phyloP scores from a whole-genome alignment of 1,140 invertebrate species.

The Hycleus phaleratus region DNA sequence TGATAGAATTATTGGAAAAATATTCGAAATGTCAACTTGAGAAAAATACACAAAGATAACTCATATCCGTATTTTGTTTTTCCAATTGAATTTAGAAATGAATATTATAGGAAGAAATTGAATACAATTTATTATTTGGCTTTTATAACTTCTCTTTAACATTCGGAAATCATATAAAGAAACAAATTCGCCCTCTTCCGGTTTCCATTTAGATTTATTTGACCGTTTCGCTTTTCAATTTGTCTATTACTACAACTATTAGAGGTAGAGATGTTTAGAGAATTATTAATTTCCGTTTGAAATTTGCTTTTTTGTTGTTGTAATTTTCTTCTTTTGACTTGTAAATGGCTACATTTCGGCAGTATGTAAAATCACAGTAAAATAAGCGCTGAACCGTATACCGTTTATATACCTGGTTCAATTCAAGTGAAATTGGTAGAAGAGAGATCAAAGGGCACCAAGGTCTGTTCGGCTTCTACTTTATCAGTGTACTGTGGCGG shows the following conservation, averaged over 20 bases:
- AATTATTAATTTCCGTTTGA: no score
- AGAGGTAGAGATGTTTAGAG: no score
- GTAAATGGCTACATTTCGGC: neutral
- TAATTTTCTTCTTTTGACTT: neutral
- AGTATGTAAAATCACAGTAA: conserved; percentile 6
- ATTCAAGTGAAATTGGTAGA: conserved; percentile 17
- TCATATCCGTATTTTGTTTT: no score
- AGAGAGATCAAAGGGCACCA: conserved; percentile 14
- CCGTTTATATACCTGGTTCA: conserved; percentile 16
- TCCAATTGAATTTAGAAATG: no score
- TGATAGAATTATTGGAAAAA: no score
- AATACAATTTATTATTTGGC: no score
- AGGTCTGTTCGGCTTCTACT: conserved; percentile 6
- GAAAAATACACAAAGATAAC: no score
- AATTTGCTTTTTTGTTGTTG: no score
- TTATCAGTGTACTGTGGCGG: neutral
- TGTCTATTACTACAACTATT: no score
- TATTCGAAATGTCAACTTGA: no score
- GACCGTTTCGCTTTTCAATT: neutral
- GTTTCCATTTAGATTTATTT: neutral
- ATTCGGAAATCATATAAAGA: neutral
- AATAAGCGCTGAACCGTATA: conserved; percentile 11
- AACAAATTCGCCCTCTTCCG: neutral
- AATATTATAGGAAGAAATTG: no score
- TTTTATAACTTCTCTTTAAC: no score